Percentiles rank a stretch among this genome's conserved stretches.
phyloP scores from a whole-genome alignment of 2,888 invertebrate species.

The Apamea epomidion region DNA sequence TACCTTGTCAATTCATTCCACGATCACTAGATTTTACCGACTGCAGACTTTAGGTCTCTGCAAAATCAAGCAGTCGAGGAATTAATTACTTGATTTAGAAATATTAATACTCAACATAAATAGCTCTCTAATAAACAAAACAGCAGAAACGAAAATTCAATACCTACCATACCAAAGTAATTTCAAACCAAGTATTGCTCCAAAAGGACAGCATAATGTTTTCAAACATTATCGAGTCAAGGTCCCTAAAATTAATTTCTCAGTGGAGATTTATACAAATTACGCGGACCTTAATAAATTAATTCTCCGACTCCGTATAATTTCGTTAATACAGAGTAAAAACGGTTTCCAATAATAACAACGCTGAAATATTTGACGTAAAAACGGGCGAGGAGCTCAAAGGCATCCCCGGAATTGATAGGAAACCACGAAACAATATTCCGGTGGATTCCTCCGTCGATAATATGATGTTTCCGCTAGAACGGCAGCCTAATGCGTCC shows the following conservation, averaged over 20 bases:
- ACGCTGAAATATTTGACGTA: constrained; percentile 68
- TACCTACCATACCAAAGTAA: constrained; percentile 3
- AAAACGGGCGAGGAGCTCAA: constrained; percentile 66
- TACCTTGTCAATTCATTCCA: neutral
- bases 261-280: constrained; percentile 62
- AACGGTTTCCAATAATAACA: constrained; percentile 69
- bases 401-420: constrained; percentile 76
- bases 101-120: neutral
- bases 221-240: constrained; percentile 57
- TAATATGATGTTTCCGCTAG: constrained; percentile 84
- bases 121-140: constrained; percentile 6
- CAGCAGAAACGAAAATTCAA: neutral
- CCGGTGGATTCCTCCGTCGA: constrained; percentile 76
- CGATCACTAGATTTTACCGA: neutral
- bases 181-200: constrained; percentile 21
- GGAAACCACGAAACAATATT: constrained; percentile 83
- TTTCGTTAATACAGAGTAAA: constrained; percentile 64
- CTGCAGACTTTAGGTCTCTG: too few species aligned
- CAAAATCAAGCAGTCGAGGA: neutral
- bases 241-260: constrained; percentile 58
- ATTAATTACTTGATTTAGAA: neutral
- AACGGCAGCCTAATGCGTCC: constrained; percentile 78
- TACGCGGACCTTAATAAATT: constrained; percentile 63
- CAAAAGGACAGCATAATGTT: constrained; percentile 47
- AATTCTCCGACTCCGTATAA: constrained; percentile 59